A percentile compares a stretch with the other conserved stretches of the same genome.
phyloP scores from a whole-genome alignment of 2,888 invertebrate species.

The Caenorhabditis japonica region DNA sequence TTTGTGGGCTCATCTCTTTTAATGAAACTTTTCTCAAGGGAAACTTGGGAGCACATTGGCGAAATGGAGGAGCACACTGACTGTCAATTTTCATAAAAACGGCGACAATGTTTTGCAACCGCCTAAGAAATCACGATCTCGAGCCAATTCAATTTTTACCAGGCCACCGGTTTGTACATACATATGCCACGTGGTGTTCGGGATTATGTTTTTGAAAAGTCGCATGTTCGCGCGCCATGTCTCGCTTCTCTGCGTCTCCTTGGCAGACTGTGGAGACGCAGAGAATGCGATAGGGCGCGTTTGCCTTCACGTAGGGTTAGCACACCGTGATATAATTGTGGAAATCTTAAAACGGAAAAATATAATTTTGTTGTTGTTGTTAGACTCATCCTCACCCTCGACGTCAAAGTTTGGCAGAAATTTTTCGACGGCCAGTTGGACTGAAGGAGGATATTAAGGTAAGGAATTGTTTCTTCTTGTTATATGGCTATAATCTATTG shows the following conservation, averaged over 20 bases:
- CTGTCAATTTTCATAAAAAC: constrained; percentile 3
- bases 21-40: too few relatives aligned
- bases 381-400: constrained; percentile 15
- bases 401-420: constrained; percentile 37
- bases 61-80: constrained; percentile 28
- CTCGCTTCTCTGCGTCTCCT: too few relatives aligned
- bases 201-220: too few relatives aligned
- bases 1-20: too few relatives aligned
- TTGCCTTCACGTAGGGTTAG: too few relatives aligned
- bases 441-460: constrained; percentile 45
- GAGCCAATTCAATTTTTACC: constrained; percentile 18
- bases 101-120: neutral
- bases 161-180: neutral
- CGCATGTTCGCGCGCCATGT: too few relatives aligned
- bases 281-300: too few relatives aligned
- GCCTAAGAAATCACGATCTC: neutral
- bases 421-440: constrained; percentile 16
- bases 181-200: too few relatives aligned
- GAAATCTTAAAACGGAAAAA: too few relatives aligned
- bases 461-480: neutral
- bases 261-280: too few relatives aligned
- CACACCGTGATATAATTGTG: too few relatives aligned
- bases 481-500: neutral
- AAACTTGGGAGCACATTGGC: constrained; percentile 3
- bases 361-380: neutral